Conservation (phyloP, 2,797 vertebrate species). For the Gymnoscopelus braueri region DNA sequence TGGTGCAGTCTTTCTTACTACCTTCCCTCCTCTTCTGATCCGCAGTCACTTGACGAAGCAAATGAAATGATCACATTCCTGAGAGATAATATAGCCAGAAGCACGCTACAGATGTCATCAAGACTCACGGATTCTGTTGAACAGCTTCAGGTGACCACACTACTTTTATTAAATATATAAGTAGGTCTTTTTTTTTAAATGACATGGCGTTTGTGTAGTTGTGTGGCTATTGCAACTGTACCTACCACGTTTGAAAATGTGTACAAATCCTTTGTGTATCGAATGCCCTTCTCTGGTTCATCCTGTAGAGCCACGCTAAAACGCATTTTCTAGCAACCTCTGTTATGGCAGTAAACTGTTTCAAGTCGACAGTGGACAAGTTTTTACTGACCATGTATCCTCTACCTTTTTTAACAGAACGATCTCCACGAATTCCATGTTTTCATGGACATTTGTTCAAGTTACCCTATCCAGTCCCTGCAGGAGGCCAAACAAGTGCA, state of each 20-base stretch:
- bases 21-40: background rate
- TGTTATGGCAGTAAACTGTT: too few species aligned
- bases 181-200: too few species aligned
- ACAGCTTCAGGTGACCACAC: constrained; percentile 65
- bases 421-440: constrained; percentile 55
- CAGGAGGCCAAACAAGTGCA: background rate
- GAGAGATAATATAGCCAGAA: background rate
- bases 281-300: too few species aligned
- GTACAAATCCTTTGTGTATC: too few species aligned
- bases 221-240: background rate
- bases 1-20: too few species aligned
- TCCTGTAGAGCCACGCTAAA: too few species aligned
- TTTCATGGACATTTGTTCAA: constrained; percentile 35
- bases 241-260: too few species aligned
- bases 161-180: background rate
- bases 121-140: constrained; percentile 49
- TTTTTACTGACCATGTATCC: background rate
- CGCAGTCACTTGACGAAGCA: constrained; percentile 56
- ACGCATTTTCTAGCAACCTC: too few species aligned
- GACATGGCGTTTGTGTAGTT: background rate
- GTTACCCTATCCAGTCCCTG: background rate
- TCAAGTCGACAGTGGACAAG: too few species aligned
- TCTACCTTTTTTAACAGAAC: constrained; percentile 48
- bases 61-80: constrained; percentile 34
- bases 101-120: background rate